phyloP scores from a whole-genome alignment of 2,113 vertebrate species.

The Struthio camelus region DNA sequence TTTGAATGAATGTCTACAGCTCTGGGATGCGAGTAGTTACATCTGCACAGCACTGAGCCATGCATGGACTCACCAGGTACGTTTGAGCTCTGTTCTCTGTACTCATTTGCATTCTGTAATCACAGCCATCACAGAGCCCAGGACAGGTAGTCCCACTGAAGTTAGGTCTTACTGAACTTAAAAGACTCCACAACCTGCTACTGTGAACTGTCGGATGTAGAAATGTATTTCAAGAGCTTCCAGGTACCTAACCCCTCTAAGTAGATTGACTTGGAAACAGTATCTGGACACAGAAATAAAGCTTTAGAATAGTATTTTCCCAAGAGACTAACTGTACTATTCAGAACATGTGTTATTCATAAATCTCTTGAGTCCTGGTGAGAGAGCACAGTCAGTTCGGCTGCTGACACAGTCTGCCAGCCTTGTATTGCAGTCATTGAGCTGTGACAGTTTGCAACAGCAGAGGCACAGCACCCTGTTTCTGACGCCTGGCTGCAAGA shows the following conservation, averaged over 20 bases:
- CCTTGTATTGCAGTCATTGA: rapidly evolving
- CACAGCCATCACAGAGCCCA: neutral
- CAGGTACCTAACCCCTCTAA: neutral
- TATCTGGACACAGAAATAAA: neutral
- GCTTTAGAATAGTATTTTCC: neutral
- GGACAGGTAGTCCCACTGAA: neutral
- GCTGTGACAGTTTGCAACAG: neutral
- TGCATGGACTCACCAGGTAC: rapidly evolving
- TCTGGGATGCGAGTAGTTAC: neutral
- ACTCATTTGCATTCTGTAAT: neutral
- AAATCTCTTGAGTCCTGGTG: neutral
- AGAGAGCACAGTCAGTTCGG: rapidly evolving
- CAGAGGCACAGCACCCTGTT: rapidly evolving
- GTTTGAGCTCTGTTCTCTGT: neutral
- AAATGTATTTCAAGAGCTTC: neutral
- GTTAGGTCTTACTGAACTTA: neutral
- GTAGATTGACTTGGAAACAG: neutral
- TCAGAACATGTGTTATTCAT: neutral
- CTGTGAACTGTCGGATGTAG: neutral
- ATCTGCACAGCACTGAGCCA: neutral
- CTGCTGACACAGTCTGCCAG: neutral
- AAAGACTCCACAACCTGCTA: neutral
- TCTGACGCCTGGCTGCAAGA: neutral
- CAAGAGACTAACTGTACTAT: neutral
- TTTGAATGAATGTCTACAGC: neutral